A percentile compares a stretch with the other conserved stretches of the same genome.
Evolutionary conservation across 2,113 vertebrate species (phyloP).

Genomic region (human (Homo sapiens)): DNA sequence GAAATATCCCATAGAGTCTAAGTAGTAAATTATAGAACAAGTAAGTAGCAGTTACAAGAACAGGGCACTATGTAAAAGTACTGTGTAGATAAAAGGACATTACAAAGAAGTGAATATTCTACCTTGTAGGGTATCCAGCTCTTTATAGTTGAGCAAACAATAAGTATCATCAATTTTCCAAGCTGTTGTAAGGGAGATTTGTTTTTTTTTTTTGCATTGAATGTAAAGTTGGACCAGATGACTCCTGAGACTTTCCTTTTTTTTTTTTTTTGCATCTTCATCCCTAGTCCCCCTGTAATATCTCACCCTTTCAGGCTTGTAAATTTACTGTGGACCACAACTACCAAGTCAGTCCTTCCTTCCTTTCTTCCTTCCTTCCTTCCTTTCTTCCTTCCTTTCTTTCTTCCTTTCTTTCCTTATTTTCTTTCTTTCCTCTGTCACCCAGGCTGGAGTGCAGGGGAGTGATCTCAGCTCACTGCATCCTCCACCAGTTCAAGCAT

Average conservation of each 20-base stretch:
- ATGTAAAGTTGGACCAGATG: background rate
- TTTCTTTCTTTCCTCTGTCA: too few relatives aligned
- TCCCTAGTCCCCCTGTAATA: background rate
- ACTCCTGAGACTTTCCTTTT: background rate
- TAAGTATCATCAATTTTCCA: background rate
- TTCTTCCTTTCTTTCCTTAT: accelerated
- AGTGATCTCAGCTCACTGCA: too few relatives aligned
- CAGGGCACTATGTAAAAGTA: background rate
- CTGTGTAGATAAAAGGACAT: background rate
- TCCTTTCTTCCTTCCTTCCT: too few relatives aligned
- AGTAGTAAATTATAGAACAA: background rate
- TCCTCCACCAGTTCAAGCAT: too few relatives aligned
- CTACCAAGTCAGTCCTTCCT: background rate
- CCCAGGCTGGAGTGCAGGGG: too few relatives aligned
- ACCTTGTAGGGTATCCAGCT: background rate
- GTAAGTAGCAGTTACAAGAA: background rate
- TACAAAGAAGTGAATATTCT: background rate
- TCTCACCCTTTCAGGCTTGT: background rate
- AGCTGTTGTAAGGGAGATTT: accelerated
- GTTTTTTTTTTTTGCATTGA: background rate
- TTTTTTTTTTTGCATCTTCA: background rate
- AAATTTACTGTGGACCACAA: background rate
- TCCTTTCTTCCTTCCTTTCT: accelerated
- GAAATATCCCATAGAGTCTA: background rate
- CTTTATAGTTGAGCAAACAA: background rate